Evolutionary conservation across 2,113 vertebrate genomes (phyloP).

Genomic region (Sander lucioperca): DNA sequence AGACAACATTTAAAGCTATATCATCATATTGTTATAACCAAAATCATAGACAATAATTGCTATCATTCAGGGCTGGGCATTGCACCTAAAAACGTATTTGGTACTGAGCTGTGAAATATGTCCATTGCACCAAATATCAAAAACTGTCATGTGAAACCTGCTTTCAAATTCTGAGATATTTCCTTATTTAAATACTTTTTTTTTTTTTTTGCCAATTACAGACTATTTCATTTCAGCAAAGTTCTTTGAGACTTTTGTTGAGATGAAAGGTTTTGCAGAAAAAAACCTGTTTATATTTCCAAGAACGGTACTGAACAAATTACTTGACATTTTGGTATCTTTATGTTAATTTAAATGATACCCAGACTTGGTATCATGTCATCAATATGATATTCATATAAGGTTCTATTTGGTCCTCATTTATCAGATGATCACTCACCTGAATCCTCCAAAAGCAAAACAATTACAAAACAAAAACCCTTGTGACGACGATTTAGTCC

Average conservation of each 20-base stretch:
- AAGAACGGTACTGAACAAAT: not conserved
- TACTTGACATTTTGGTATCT: not conserved
- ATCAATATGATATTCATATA: not conserved
- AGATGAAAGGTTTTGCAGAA: not conserved
- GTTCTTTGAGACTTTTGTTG: not conserved
- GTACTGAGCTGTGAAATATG: not conserved
- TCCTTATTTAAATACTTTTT: not conserved
- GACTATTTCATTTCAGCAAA: not conserved
- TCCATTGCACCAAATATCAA: not conserved
- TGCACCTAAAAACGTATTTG: not conserved
- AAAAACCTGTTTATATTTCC: not conserved
- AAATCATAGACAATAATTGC: not conserved
- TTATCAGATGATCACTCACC: conserved; percentile 23
- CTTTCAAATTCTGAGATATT: not conserved
- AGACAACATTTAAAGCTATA: not conserved
- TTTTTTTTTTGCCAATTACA: too few species aligned
- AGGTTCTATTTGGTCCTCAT: not conserved
- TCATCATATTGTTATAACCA: not conserved
- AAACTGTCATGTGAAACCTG: not conserved
- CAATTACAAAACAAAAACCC: not conserved
- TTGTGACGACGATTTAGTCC: not conserved
- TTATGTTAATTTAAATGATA: not conserved
- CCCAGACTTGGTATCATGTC: not conserved
- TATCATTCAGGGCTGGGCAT: too few species aligned
- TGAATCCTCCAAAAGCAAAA: conserved; percentile 4